These are phyloP conservation scores for Phortica variegata DNA, from an alignment of 1,140 invertebrate genomes.

Conservation along the genomic window DNA sequence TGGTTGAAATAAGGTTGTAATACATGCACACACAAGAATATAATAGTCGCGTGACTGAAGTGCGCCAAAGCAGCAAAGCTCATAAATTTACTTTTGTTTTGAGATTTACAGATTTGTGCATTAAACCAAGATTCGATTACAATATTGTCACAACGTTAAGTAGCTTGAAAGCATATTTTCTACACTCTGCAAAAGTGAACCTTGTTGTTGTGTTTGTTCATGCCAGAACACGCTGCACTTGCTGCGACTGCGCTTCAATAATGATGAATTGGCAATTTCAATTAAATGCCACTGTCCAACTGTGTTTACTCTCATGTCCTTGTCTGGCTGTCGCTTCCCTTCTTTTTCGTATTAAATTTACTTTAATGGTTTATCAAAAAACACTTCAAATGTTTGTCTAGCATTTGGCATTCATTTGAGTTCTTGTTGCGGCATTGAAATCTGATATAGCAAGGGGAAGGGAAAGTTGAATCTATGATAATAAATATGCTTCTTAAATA, in stretches of 20 bases:
- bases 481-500: too few relatives aligned
- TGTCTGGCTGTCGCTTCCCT: constrained; percentile 9
- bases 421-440: too few relatives aligned
- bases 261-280: constrained; percentile 51
- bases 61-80: background rate
- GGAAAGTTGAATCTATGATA: too few relatives aligned
- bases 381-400: constrained; percentile 48
- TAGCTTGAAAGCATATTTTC: constrained; percentile 13
- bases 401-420: constrained; percentile 27
- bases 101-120: too few relatives aligned
- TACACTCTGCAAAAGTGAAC: too few relatives aligned
- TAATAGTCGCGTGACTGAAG: too few relatives aligned
- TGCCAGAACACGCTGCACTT: constrained; percentile 16
- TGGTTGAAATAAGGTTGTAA: too few relatives aligned
- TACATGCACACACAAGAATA: too few relatives aligned
- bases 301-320: constrained; percentile 6
- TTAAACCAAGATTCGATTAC: too few relatives aligned
- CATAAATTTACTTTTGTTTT: background rate
- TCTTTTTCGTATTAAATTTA: constrained; percentile 34
- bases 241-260: background rate
- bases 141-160: constrained; percentile 19
- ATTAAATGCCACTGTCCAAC: constrained; percentile 39
- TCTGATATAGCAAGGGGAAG: too few relatives aligned
- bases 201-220: constrained; percentile 20
- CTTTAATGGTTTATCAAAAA: constrained; percentile 55